phyloP scores from a whole-genome alignment of 2,797 vertebrate species.

The Hafferia zeledoni region DNA sequence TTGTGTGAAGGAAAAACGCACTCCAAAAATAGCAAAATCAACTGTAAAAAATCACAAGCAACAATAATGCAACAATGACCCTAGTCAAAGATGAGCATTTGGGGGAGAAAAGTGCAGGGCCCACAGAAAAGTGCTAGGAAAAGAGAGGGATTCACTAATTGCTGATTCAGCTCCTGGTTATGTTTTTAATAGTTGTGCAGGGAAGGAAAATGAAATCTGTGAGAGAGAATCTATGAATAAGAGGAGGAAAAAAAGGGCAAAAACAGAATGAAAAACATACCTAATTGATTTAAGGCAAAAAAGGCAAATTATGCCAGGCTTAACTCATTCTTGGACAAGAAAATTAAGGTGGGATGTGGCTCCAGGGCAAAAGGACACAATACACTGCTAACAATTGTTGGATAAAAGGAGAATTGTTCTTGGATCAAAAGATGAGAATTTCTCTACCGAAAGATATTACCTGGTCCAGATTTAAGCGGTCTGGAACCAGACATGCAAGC shows the following conservation, averaged over 20 bases:
- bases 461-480: neutral
- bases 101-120: rapidly evolving
- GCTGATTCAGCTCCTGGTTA: neutral
- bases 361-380: neutral
- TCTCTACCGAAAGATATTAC: neutral
- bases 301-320: neutral
- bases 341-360: neutral
- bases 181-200: neutral
- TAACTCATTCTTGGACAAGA: neutral
- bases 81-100: neutral
- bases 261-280: neutral
- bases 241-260: neutral
- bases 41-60: neutral
- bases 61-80: neutral
- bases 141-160: neutral
- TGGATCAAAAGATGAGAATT: neutral
- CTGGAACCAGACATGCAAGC: neutral
- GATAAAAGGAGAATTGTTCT: neutral
- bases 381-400: neutral
- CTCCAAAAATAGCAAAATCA: neutral
- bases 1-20: neutral
- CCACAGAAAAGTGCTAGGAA: neutral
- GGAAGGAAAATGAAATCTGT: neutral
- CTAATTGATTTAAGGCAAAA: neutral
- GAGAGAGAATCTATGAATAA: neutral